Base-by-base conservation (phyloP, 64 coral and sea anemone species). In the Pocillopora verrucosa region DNA sequence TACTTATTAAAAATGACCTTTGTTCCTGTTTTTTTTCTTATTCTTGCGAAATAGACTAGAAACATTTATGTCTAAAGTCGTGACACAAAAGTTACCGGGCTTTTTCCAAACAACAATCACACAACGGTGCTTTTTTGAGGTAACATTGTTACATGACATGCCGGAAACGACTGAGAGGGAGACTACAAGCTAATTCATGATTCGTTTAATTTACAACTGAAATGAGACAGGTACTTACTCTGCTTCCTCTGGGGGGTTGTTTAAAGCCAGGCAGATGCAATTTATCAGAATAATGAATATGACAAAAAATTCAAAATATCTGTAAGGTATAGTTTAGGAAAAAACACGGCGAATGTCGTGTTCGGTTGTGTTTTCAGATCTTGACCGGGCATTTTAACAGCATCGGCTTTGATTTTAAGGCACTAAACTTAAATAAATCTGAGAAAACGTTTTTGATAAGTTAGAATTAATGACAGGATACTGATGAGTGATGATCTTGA, bases 261-360 rank as follows among this genome's bases (percentile, higher is more conserved):
- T 92, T 58, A 95, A 87, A 4, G 91, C 94, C 11, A 96, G 75
- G 56, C 89, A 87, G 2, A 93, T 88, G 51, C 94, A 96, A 70
- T 96, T 96, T 72, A 87, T 51, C 11, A 96, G 37, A 26, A 96
- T 96, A 17, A 96, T 83, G 56, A 90, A 61, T 76, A 96, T 93
- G n/a, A 96, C 82, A 36, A 93, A 80, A 26, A 93, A 74, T 79
- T 96, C 94, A 80, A 96, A 96, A 83, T 96, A 96, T 88, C 94
- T 96, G 80, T 74, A 17, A 20, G 37, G 70, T 0, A 11, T 9
- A 60, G 51, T 88, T 90, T 59, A 90, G 76, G 88, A 59, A n/a
- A 38, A 72, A 5, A 35, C 2, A 22, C 65, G 51, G 63, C n/a
- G 41, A 51, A 51, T 51, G 41, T 51, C 41, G 30, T 67, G 60